These are phyloP conservation scores for Bugula neritina DNA, from an alignment of 2,888 invertebrate genomes.

Conservation along the genomic window DNA sequence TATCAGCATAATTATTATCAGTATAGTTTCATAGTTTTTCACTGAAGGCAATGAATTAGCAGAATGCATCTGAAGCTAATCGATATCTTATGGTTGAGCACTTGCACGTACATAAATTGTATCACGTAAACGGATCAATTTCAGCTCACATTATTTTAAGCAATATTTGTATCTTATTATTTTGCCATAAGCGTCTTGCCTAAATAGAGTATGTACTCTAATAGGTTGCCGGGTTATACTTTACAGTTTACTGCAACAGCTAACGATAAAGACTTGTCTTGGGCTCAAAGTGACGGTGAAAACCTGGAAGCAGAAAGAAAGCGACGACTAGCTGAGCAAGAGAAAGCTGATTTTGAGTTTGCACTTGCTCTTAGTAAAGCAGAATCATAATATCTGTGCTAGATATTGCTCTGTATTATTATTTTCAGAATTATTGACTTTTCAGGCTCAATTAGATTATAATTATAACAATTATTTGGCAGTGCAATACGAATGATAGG, in stretches of 20 bases:
- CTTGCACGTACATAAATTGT: too few relatives aligned
- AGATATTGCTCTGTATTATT: not conserved
- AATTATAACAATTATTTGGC: not conserved
- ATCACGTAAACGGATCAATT: too few relatives aligned
- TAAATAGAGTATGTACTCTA: too few relatives aligned
- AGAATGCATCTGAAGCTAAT: too few relatives aligned
- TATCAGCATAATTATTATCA: too few relatives aligned
- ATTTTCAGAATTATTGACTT: not conserved
- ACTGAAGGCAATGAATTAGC: too few relatives aligned
- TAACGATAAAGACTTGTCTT: constrained; percentile 56
- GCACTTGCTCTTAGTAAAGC: constrained; percentile 66
- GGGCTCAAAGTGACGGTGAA: constrained; percentile 68
- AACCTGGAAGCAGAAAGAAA: constrained; percentile 62
- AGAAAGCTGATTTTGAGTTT: constrained; percentile 68
- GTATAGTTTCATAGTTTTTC: too few relatives aligned
- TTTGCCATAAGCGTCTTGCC: too few relatives aligned
- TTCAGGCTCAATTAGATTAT: not conserved
- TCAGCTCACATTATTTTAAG: too few relatives aligned
- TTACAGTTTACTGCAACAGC: constrained; percentile 11
- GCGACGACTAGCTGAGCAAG: constrained; percentile 58
- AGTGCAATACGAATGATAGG: not conserved
- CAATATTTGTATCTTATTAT: too few relatives aligned
- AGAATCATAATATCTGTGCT: constrained; percentile 37
- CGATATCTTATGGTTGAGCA: too few relatives aligned
- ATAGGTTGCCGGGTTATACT: too few relatives aligned